A percentile compares a stretch with the other conserved stretches of the same genome.
Conservation (phyloP, 2,797 vertebrate species). For the Ibycter americanus region DNA sequence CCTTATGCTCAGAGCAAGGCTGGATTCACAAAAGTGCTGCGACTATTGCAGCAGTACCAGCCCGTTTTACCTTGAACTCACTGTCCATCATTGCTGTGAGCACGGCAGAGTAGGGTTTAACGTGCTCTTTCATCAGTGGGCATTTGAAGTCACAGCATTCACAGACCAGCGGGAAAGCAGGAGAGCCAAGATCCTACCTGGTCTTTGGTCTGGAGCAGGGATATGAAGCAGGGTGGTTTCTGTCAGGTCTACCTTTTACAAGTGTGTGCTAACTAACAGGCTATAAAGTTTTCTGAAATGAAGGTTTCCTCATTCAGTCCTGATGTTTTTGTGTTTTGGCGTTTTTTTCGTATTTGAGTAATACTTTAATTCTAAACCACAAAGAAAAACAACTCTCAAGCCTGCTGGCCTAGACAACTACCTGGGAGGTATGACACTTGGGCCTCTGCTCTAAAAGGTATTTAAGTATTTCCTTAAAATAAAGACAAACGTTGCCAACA, state of each 20-base stretch:
- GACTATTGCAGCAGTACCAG: background rate
- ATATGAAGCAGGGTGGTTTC: background rate
- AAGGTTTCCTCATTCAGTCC: background rate
- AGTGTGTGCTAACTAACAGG: background rate
- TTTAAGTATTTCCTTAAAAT: background rate
- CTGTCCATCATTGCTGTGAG: background rate
- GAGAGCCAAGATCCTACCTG: background rate
- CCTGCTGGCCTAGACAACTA: background rate
- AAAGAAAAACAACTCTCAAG: background rate
- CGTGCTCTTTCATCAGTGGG: fast-evolving
- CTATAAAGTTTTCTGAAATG: background rate
- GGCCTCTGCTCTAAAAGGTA: background rate
- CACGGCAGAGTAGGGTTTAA: background rate
- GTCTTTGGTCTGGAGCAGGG: background rate
- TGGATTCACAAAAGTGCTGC: background rate
- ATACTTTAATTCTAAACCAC: background rate
- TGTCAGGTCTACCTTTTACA: background rate
- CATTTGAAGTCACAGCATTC: background rate
- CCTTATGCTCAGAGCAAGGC: background rate
- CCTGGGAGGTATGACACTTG: background rate
- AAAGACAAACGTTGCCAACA: background rate
- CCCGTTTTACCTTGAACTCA: background rate
- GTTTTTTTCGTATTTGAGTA: background rate
- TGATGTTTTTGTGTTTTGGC: background rate
- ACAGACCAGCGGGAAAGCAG: background rate